Percentiles rank a stretch among this genome's conserved stretches.
phyloP scores from a whole-genome alignment of 2,888 invertebrate species.

The Cheilosia grossa region DNA sequence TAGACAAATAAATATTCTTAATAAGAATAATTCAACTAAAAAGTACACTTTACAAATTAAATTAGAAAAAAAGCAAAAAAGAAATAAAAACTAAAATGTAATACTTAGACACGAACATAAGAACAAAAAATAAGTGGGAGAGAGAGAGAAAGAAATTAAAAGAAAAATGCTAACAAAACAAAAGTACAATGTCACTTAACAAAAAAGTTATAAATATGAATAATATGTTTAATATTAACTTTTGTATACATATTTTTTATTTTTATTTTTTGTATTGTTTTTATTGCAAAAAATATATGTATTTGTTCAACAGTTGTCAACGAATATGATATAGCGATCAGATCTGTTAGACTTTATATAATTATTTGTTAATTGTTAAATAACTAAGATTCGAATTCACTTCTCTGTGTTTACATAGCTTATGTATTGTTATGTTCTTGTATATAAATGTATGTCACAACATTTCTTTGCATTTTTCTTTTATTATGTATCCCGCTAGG shows the following conservation, averaged over 20 bases:
- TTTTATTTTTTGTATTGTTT: constrained; percentile 20
- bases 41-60: constrained; percentile 65
- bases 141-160: constrained; percentile 15
- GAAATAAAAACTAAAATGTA: constrained; percentile 23
- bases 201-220: constrained; percentile 20
- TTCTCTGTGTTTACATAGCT: constrained; percentile 43
- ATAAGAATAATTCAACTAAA: constrained; percentile 69
- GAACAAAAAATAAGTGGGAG: constrained; percentile 24
- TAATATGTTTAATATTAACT: constrained; percentile 43
- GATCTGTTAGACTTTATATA: constrained; percentile 39
- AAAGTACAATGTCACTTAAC: constrained; percentile 64
- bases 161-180: constrained; percentile 3
- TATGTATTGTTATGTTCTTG: constrained; percentile 32
- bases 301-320: constrained; percentile 66
- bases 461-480: constrained; percentile 61
- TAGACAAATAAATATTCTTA: constrained; percentile 71
- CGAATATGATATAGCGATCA: constrained; percentile 66
- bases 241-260: constrained; percentile 22
- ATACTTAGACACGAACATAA: constrained; percentile 32
- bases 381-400: constrained; percentile 72
- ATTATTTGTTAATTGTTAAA: constrained; percentile 38
- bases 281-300: constrained; percentile 72
- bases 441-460: constrained; percentile 58
- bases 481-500: constrained; percentile 45
- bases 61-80: constrained; percentile 35